These are phyloP conservation scores for Drosophila mimica DNA, from an alignment of 2,888 invertebrate species.

Conservation along the genomic window DNA sequence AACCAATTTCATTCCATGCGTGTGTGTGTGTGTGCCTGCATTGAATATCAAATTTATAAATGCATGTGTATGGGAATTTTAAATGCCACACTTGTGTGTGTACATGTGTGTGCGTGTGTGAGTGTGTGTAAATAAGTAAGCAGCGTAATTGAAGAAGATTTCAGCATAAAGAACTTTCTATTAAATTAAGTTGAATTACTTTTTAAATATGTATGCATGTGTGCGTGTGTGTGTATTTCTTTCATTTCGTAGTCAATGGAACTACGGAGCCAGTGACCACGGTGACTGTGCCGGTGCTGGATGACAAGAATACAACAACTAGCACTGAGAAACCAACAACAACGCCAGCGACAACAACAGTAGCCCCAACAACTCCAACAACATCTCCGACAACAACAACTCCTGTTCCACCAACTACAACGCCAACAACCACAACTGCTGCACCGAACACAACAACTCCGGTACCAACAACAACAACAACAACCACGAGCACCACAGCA, in stretches of 20 bases:
- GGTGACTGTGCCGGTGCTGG: constrained; percentile 23
- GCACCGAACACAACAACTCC: constrained; percentile 30
- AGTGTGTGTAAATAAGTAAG: constrained; percentile 17
- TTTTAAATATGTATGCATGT: constrained; percentile 7
- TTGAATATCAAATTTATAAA: constrained; percentile 33
- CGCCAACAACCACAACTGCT: constrained; percentile 27
- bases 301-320: constrained; percentile 32
- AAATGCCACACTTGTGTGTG: constrained; percentile 47
- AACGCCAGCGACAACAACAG: constrained; percentile 3
- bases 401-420: constrained; percentile 7
- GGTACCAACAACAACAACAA: constrained; percentile 44
- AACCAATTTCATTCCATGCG: constrained; percentile 41
- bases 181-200: constrained; percentile 18
- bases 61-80: constrained; percentile 48
- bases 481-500: constrained; percentile 29
- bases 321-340: constrained; percentile 11
- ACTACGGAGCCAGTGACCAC: constrained; percentile 13
- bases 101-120: not conserved
- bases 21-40: constrained; percentile 14
- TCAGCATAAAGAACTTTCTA: constrained; percentile 41
- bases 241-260: constrained; percentile 11
- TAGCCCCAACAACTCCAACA: constrained; percentile 5
- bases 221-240: constrained; percentile 1
- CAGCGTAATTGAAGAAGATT: constrained; percentile 49
- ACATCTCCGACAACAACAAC: constrained; percentile 26